Conservation (phyloP, 1,140 invertebrate genomes). For the Pteromalus puparum region DNA sequence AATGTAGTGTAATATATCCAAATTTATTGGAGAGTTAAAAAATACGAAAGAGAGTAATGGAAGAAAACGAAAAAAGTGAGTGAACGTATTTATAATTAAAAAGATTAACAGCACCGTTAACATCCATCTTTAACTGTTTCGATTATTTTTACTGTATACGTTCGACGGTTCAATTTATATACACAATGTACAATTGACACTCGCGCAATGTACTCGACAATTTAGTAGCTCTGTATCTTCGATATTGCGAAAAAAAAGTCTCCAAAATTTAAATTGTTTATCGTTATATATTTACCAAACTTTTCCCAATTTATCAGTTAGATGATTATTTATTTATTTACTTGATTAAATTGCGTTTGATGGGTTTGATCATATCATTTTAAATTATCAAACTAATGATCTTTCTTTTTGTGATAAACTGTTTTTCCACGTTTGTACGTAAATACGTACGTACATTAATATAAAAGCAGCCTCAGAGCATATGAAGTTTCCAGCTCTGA, state of each 20-base stretch:
- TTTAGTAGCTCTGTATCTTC: constrained; percentile 50
- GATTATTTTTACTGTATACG: constrained; percentile 42
- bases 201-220: constrained; percentile 45
- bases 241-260: constrained; percentile 52
- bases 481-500: too few relatives aligned
- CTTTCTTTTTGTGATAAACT: too few relatives aligned
- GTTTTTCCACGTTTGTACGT: too few relatives aligned
- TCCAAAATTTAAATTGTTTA: constrained; percentile 37
- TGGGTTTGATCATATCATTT: too few relatives aligned
- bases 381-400: too few relatives aligned
- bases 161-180: constrained; percentile 30
- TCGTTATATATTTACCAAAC: background rate
- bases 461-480: too few relatives aligned
- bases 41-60: constrained; percentile 5
- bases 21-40: constrained; percentile 67
- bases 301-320: background rate
- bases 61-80: constrained; percentile 6
- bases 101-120: constrained; percentile 31
- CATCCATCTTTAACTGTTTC: constrained; percentile 36
- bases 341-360: background rate
- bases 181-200: constrained; percentile 46
- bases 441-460: too few relatives aligned
- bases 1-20: constrained; percentile 62
- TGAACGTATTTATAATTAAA: constrained; percentile 38
- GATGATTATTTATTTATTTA: background rate